Conservation (phyloP, 1,140 invertebrate genomes). For the Ephestia elutella region DNA sequence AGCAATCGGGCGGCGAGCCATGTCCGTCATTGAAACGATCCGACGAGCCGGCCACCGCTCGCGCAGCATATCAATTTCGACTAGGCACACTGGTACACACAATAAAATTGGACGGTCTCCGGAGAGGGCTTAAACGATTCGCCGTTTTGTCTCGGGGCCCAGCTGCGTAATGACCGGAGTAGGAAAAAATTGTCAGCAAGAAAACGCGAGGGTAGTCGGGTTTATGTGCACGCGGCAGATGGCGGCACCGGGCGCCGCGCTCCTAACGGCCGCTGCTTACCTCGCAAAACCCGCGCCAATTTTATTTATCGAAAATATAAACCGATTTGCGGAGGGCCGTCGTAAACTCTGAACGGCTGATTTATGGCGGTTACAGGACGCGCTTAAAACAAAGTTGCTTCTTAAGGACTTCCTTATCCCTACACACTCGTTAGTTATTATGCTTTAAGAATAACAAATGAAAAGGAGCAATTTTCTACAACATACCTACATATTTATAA, state of each 20-base stretch:
- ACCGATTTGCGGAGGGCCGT: slow-evolving; percentile 68
- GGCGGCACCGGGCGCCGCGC: slow-evolving; percentile 49
- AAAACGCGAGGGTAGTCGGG: slow-evolving; percentile 70
- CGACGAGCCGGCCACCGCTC: slow-evolving; percentile 41
- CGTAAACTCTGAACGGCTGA: slow-evolving; percentile 65
- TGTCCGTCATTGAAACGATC: slow-evolving; percentile 33
- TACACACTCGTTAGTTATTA: not conserved
- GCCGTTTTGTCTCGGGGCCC: slow-evolving; percentile 72
- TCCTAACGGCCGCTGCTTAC: slow-evolving; percentile 72
- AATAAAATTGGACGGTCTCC: slow-evolving; percentile 73
- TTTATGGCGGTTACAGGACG: slow-evolving; percentile 65
- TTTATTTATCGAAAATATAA: slow-evolving; percentile 75
- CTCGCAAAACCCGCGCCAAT: slow-evolving; percentile 73
- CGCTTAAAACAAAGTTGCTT: slow-evolving; percentile 55
- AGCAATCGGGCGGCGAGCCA: slow-evolving; percentile 31
- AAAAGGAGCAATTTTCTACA: too few species aligned
- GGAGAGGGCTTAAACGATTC: slow-evolving; percentile 73
- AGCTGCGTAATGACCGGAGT: slow-evolving; percentile 70
- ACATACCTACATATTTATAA: too few species aligned
- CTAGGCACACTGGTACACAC: slow-evolving; percentile 54
- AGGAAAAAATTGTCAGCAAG: slow-evolving; percentile 74
- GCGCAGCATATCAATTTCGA: slow-evolving; percentile 71
- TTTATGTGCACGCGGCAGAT: slow-evolving; percentile 69
- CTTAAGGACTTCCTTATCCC: slow-evolving; percentile 42
- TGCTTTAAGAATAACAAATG: too few species aligned